Conservation (phyloP, 2,888 invertebrate genomes). For the Tupiocoris notatus region DNA sequence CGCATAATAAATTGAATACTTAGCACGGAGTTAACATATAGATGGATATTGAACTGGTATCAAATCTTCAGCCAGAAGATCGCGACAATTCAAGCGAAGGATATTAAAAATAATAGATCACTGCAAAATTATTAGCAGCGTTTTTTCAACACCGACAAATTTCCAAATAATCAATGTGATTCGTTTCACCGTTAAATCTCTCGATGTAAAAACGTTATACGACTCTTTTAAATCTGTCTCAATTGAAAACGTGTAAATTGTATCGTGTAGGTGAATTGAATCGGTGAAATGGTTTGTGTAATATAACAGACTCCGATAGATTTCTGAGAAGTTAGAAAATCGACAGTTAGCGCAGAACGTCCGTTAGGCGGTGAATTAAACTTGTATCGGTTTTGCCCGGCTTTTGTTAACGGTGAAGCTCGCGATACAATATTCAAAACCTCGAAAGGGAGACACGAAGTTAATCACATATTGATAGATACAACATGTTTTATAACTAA, state of each 20-base stretch:
- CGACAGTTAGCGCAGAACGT: not conserved
- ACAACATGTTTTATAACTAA: slow-evolving; percentile 5
- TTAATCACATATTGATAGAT: slow-evolving; percentile 17
- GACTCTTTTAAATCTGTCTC: too few relatives aligned
- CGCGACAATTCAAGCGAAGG: too few relatives aligned
- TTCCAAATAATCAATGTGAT: too few relatives aligned
- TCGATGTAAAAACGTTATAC: too few relatives aligned
- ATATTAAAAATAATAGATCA: too few relatives aligned
- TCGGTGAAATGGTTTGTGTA: not conserved
- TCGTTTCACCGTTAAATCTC: too few relatives aligned
- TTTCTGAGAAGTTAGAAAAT: not conserved
- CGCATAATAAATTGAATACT: too few relatives aligned
- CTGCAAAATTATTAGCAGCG: too few relatives aligned
- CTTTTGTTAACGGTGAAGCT: not conserved
- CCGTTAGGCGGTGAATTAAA: not conserved
- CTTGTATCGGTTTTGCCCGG: not conserved
- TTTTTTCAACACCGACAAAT: too few relatives aligned
- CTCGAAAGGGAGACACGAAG: not conserved
- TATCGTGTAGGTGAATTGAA: not conserved
- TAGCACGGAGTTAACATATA: too few relatives aligned
- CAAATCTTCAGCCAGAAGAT: too few relatives aligned
- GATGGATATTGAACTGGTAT: too few relatives aligned
- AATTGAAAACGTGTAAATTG: not conserved
- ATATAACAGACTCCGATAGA: not conserved
- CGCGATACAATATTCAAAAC: not conserved